These are phyloP conservation scores for Busseola fusca DNA, from an alignment of 2,888 invertebrate genomes.

Conservation along the genomic window DNA sequence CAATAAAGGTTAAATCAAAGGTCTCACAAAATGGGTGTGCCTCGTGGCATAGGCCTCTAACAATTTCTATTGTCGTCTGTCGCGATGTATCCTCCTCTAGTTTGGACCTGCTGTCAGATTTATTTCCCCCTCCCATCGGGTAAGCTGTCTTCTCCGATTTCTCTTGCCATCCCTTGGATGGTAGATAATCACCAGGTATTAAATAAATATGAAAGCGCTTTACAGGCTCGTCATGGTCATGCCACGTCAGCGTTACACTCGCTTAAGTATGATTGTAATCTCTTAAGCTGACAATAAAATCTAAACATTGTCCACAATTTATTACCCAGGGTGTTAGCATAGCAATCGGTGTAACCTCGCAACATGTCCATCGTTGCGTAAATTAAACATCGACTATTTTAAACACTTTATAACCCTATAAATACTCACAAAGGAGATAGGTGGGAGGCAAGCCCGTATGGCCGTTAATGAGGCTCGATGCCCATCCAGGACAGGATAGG, in stretches of 20 bases:
- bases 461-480: conserved; percentile 77
- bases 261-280: neutral
- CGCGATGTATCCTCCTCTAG: too few relatives aligned
- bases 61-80: too few relatives aligned
- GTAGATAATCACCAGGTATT: neutral
- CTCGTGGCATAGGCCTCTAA: too few relatives aligned
- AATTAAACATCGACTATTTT: conserved; percentile 39
- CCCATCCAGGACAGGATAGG: conserved; percentile 78
- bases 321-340: conserved; percentile 19
- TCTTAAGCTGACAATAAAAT: neutral
- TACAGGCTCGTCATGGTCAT: neutral
- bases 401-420: conserved; percentile 42
- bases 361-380: conserved; percentile 25
- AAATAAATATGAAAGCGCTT: conserved; percentile 1
- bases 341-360: neutral
- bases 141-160: too few relatives aligned
- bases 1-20: too few relatives aligned
- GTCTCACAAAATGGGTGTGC: too few relatives aligned
- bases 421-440: conserved; percentile 65
- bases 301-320: conserved; percentile 3
- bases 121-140: too few relatives aligned
- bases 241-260: neutral
- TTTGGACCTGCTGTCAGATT: too few relatives aligned
- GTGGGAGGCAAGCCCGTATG: conserved; percentile 61
- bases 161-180: too few relatives aligned